Percentiles rank a stretch among this genome's conserved stretches.
Evolutionary conservation across 2,888 invertebrate genomes (phyloP).

Genomic region (Ethmia dodecea): DNA sequence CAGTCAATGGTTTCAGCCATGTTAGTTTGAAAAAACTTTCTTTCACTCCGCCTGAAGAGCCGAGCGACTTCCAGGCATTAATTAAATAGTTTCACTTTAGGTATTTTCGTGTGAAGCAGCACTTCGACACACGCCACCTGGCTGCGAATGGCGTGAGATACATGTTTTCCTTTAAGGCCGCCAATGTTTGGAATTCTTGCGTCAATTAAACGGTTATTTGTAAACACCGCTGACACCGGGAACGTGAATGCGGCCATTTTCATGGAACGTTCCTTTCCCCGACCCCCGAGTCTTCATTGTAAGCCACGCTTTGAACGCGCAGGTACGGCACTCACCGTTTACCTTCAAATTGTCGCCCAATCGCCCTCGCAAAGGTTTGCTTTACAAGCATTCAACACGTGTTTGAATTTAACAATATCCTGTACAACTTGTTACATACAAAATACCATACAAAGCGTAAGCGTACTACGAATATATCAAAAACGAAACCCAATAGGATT

Average conservation of each 20-base stretch:
- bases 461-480: too few relatives aligned
- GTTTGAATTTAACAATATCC: not conserved
- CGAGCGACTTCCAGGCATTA: too few relatives aligned
- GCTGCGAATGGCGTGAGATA: slow-evolving; percentile 30
- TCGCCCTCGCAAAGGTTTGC: slow-evolving; percentile 17
- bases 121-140: slow-evolving; percentile 22
- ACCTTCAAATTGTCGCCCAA: slow-evolving; percentile 30
- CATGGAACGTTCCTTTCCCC: slow-evolving; percentile 46
- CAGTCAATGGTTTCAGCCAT: too few relatives aligned
- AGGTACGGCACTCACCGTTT: slow-evolving; percentile 21
- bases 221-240: slow-evolving; percentile 54
- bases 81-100: slow-evolving; percentile 14
- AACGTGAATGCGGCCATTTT: slow-evolving; percentile 40
- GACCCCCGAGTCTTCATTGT: slow-evolving; percentile 38
- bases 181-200: slow-evolving; percentile 61
- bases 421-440: too few relatives aligned
- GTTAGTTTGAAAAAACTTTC: too few relatives aligned
- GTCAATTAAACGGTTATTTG: slow-evolving; percentile 67
- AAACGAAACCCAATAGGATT: too few relatives aligned
- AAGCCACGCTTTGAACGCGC: slow-evolving; percentile 37
- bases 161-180: slow-evolving; percentile 54
- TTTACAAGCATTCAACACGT: not conserved
- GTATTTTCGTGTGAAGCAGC: slow-evolving; percentile 25
- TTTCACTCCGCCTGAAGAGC: too few relatives aligned
- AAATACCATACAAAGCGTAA: too few relatives aligned